Percentiles rank a stretch among this genome's conserved stretches.
These are phyloP conservation scores for Scrobipalpa atriplicella DNA, from an alignment of 2,888 invertebrate species.

Conservation along the genomic window DNA sequence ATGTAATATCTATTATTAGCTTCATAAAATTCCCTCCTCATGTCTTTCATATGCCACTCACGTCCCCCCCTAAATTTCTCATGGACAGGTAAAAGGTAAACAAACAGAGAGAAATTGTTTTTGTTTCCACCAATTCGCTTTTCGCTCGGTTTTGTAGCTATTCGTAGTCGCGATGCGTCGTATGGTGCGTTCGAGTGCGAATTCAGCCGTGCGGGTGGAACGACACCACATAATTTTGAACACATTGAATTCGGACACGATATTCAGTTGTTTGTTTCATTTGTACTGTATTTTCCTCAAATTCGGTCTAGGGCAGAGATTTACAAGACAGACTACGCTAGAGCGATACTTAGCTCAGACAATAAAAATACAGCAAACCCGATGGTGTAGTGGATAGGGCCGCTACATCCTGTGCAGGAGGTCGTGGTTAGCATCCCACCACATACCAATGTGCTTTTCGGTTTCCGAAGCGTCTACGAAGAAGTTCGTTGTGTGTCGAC, in stretches of 20 bases:
- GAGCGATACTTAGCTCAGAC: too few relatives aligned
- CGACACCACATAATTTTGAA: not conserved
- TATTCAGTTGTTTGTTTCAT: too few relatives aligned
- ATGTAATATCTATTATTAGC: too few relatives aligned
- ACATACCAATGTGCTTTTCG: too few relatives aligned
- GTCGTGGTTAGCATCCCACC: too few relatives aligned
- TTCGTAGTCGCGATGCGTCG: constrained; percentile 12
- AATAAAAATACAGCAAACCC: too few relatives aligned
- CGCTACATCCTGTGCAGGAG: too few relatives aligned
- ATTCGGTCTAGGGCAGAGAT: not conserved
- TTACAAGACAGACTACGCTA: too few relatives aligned
- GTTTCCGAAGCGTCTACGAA: too few relatives aligned
- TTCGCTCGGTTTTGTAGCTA: not conserved
- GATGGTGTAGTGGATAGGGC: too few relatives aligned
- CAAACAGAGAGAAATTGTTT: constrained; percentile 32
- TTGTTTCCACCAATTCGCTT: constrained; percentile 20
- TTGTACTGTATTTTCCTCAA: not conserved
- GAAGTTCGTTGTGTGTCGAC: too few relatives aligned
- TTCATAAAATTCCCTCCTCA: too few relatives aligned
- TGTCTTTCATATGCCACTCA: constrained; percentile 1
- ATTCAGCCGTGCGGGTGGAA: not conserved
- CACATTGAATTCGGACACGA: not conserved
- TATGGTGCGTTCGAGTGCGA: not conserved
- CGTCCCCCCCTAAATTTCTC: constrained; percentile 29
- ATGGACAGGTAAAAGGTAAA: constrained; percentile 32